phyloP scores from a whole-genome alignment of 2,113 vertebrate genomes.

The Trinectes maculatus region DNA sequence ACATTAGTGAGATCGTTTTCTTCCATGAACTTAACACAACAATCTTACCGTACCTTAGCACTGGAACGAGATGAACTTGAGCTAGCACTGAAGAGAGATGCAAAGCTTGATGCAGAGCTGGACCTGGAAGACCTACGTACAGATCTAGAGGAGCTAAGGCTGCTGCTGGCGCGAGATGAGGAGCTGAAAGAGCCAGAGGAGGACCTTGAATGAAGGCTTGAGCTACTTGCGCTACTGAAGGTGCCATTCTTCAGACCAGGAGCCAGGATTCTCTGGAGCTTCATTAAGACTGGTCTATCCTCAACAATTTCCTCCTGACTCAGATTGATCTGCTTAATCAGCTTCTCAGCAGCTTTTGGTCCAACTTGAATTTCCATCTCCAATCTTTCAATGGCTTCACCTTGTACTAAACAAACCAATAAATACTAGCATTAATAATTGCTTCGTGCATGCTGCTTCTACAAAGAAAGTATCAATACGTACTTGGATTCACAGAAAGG shows the following conservation, averaged over 20 bases:
- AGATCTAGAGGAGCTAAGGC: slow-evolving; percentile 24
- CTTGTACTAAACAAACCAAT: slow-evolving; percentile 65
- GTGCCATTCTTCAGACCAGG: slow-evolving; percentile 42
- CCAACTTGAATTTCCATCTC: slow-evolving; percentile 82
- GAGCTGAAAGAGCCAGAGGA: slow-evolving; percentile 41
- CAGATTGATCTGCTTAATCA: slow-evolving; percentile 69
- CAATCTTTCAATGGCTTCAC: slow-evolving; percentile 80
- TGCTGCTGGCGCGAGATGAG: slow-evolving; percentile 34
- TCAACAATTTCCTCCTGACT: slow-evolving; percentile 59
- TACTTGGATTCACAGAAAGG: slow-evolving; percentile 79
- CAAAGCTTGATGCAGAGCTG: slow-evolving; percentile 60
- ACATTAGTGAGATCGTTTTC: neutral
- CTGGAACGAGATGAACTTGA: slow-evolving; percentile 70
- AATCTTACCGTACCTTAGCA: slow-evolving; percentile 36
- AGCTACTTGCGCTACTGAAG: slow-evolving; percentile 40
- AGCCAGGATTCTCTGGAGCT: slow-evolving; percentile 80
- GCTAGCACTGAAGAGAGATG: slow-evolving; percentile 58
- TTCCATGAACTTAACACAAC: neutral
- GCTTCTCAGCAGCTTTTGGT: slow-evolving; percentile 79
- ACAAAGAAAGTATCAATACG: slow-evolving; percentile 6
- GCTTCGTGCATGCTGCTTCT: neutral
- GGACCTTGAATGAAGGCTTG: slow-evolving; percentile 35
- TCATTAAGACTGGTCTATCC: slow-evolving; percentile 68
- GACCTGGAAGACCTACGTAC: slow-evolving; percentile 33
- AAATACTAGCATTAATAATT: neutral